These are phyloP conservation scores for Drosophila kepulauana DNA, from an alignment of 1,140 invertebrate genomes.

Conservation along the genomic window DNA sequence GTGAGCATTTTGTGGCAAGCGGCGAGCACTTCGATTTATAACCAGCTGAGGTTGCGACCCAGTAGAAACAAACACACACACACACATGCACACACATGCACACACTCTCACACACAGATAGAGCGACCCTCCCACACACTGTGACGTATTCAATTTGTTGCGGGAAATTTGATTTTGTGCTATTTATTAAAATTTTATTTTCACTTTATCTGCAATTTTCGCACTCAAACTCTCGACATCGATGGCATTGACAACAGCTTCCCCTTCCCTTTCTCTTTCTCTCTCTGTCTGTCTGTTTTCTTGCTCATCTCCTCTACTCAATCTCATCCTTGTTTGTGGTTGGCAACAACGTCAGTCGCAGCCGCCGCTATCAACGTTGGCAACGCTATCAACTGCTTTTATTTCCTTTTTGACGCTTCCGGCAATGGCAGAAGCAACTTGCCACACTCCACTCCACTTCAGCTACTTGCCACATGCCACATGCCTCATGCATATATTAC, in stretches of 20 bases:
- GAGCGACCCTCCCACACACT: not conserved
- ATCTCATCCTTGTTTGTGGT: conserved; percentile 21
- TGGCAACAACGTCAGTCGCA: conserved; percentile 44
- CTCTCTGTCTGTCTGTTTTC: not conserved
- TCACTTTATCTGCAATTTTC: conserved; percentile 73
- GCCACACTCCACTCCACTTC: not conserved
- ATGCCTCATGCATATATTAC: conserved; percentile 55
- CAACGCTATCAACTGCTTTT: conserved; percentile 52
- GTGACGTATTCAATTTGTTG: conserved; percentile 24
- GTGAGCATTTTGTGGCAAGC: conserved; percentile 7
- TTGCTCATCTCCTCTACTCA: conserved; percentile 14
- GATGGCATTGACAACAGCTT: conserved; percentile 18
- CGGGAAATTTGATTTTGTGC: conserved; percentile 74
- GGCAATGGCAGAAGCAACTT: conserved; percentile 17
- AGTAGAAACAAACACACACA: not conserved
- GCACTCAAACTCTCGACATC: conserved; percentile 5
- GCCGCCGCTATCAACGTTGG: conserved; percentile 51
- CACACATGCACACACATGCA: conserved; percentile 3
- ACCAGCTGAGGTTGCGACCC: not conserved
- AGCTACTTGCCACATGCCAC: conserved; percentile 3
- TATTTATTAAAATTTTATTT: conserved; percentile 77
- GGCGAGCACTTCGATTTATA: conserved; percentile 2
- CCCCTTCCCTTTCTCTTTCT: no score
- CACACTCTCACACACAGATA: not conserved
- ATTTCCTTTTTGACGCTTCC: conserved; percentile 60